Conservation (phyloP, 2,797 vertebrate genomes). For the Thripadectes ignobilis region DNA sequence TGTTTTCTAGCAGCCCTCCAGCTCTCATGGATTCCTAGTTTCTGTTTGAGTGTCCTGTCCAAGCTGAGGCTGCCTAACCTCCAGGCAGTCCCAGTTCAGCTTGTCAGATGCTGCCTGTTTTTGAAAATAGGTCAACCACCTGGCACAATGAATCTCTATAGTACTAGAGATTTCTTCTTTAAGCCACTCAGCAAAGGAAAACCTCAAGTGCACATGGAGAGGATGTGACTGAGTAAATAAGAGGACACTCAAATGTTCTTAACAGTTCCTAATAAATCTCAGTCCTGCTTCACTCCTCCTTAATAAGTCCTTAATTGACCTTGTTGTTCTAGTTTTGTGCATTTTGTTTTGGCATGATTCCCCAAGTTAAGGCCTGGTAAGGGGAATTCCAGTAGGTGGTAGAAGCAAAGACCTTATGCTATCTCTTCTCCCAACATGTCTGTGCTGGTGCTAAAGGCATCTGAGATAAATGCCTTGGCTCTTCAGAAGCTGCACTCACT, state of each 20-base stretch:
- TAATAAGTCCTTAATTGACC: background rate
- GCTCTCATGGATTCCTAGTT: background rate
- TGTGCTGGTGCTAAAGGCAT: background rate
- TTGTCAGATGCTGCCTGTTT: background rate
- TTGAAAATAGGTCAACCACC: background rate
- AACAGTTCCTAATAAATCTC: background rate
- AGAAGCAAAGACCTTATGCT: background rate
- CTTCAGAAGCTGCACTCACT: background rate
- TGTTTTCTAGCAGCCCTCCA: conserved; percentile 19
- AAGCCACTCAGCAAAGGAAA: background rate
- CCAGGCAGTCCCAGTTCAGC: background rate
- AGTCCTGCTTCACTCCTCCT: background rate
- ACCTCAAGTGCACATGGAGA: background rate
- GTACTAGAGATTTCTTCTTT: background rate
- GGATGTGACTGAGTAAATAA: background rate
- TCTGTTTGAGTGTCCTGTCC: background rate
- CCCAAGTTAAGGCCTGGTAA: background rate
- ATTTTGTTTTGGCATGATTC: background rate
- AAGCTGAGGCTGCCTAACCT: background rate
- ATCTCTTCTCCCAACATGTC: background rate
- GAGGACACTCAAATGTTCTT: background rate
- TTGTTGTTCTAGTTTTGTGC: background rate
- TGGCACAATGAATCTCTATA: background rate
- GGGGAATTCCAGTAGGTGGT: background rate
- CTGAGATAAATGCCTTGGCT: background rate